Evolutionary conservation across 2,888 invertebrate genomes (phyloP), one percentile per base, ranked within the genome.

Genomic region (Tachina fera): DNA sequence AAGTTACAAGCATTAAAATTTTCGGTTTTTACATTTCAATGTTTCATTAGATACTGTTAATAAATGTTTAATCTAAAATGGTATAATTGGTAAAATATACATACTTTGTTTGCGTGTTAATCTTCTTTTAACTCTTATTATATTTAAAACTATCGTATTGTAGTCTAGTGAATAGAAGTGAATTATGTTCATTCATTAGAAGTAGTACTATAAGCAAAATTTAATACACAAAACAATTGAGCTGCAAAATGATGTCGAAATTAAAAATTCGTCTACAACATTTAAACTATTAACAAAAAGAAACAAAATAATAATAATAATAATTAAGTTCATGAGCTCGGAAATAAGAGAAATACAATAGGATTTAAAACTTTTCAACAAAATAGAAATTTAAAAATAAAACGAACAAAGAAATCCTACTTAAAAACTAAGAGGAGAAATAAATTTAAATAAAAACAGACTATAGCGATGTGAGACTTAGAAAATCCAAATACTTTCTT

Each of bases 401-500:
- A 51, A 77, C 60, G 67, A 78, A 80, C 61, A 79, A 83, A 74
- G 72, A 60, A 71, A 60, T 60, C 14, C 63, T 72, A 53, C 76
- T 76, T 77, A 80, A 53, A 56, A 53, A n/a, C 67, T 77, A 77
- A 5, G 39, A 49, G 14, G 39, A 31, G 9, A 61, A 47, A 58
- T 22, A 68, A 63, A 78, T 74, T 72, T 63, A 77, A 76, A 65
- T 39, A 22, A 67, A 65, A 75, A 49, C 60, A 60, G 61, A 65
- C 49, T 51, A 49, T 61, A 19, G 41, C 43, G 13, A 47, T 22
- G 22, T 10, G 0, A 47, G 65, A 60, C 61, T 72, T 86, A 91
- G 65, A 91, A 92, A 68, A 89, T 88, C 97, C 97, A 97, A 92
- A 97, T 96, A 93, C 97, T 96, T 93, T 96, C 96, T 94, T 97